A percentile compares a stretch with the other conserved stretches of the same genome.
Evolutionary conservation across 2,888 invertebrate genomes (phyloP).

Genomic region (Rhogogaster chlorosoma): DNA sequence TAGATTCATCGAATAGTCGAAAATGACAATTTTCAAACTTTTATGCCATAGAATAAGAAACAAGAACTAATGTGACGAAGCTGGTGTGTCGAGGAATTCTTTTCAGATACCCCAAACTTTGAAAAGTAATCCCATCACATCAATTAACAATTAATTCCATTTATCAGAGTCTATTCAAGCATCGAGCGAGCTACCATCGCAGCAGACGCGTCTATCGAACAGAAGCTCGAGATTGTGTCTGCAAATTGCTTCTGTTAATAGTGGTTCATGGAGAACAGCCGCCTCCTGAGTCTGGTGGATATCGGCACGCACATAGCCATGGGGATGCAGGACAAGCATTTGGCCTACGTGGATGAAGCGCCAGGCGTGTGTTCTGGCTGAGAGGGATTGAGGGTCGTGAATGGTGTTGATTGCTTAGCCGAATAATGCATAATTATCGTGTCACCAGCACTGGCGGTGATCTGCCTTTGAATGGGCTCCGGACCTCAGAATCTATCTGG

Average conservation of each 20-base stretch:
- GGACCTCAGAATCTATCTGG: conserved; percentile 7
- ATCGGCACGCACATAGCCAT: conserved; percentile 7
- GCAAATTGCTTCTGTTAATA: conserved; percentile 32
- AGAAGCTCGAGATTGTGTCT: conserved; percentile 2
- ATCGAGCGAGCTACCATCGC: background rate
- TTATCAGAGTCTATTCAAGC: background rate
- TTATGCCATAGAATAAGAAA: background rate
- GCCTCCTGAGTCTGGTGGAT: background rate
- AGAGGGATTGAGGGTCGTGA: conserved; percentile 27
- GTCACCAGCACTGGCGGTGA: background rate
- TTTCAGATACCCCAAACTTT: background rate
- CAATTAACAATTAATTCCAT: background rate
- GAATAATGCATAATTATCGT: conserved; percentile 48
- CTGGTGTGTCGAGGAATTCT: background rate
- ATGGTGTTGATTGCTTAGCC: conserved; percentile 45
- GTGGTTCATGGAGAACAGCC: background rate
- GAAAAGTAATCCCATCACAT: background rate
- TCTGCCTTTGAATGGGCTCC: conserved; percentile 32
- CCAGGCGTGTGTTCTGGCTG: background rate
- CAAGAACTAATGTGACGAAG: background rate
- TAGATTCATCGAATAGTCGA: background rate
- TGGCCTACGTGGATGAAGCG: background rate
- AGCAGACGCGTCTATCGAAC: background rate
- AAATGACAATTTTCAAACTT: background rate
- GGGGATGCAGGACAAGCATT: background rate